Evolutionary conservation across 2,113 vertebrate genomes (phyloP).

Genomic region (Rhinoderma darwinii): DNA sequence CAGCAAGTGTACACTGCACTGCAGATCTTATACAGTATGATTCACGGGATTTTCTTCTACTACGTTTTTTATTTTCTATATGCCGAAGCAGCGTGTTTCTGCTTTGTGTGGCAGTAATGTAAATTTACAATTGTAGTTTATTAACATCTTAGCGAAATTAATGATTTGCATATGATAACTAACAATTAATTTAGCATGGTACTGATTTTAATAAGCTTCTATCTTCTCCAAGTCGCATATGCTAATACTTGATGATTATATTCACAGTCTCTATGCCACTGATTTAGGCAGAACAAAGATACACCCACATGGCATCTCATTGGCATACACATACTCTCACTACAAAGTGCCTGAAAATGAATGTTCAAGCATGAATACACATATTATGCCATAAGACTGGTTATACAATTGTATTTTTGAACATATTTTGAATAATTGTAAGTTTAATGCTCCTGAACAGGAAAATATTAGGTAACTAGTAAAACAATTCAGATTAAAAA

Average conservation of each 20-base stretch:
- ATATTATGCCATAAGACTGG: neutral
- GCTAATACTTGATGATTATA: neutral
- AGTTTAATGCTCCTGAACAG: too few species aligned
- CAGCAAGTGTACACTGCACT: conserved; percentile 83
- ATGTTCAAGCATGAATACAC: neutral
- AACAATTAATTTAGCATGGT: conserved; percentile 3
- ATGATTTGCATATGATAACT: neutral
- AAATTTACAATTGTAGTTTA: neutral
- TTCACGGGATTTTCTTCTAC: neutral
- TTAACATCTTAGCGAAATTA: neutral
- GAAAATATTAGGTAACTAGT: too few species aligned
- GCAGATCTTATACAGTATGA: conserved; percentile 68
- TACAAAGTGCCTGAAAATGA: neutral
- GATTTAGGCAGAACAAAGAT: neutral
- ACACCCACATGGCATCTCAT: conserved; percentile 12
- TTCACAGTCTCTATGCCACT: neutral
- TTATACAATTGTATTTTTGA: neutral
- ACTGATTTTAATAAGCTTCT: neutral
- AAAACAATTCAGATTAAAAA: too few species aligned
- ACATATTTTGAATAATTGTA: too few species aligned
- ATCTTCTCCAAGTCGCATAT: neutral
- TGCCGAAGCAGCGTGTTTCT: neutral
- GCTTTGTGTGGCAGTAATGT: neutral
- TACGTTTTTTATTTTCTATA: neutral
- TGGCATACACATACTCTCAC: neutral